These are phyloP conservation scores for Muscidifurax raptorellus DNA, from an alignment of 1,140 invertebrate genomes.

Conservation along the genomic window DNA sequence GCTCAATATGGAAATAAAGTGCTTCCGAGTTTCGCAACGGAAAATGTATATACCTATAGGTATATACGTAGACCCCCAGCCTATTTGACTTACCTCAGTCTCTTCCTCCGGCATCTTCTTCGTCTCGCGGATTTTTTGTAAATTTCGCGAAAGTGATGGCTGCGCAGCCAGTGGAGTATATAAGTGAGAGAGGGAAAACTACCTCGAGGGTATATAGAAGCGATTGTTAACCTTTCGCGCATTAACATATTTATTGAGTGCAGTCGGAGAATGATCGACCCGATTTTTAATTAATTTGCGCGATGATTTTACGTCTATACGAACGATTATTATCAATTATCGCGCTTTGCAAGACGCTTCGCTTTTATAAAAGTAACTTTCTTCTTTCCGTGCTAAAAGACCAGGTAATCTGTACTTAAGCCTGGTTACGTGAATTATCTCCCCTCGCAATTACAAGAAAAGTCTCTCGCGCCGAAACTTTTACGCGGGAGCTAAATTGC, in stretches of 20 bases:
- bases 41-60: slow-evolving; percentile 62
- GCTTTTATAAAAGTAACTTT: neutral
- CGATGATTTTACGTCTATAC: neutral
- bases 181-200: neutral
- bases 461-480: neutral
- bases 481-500: neutral
- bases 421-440: neutral
- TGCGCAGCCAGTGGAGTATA: neutral
- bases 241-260: slow-evolving; percentile 14
- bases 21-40: slow-evolving; percentile 65
- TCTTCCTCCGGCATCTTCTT: slow-evolving; percentile 43
- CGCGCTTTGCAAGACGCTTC: no score
- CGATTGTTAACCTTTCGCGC: neutral
- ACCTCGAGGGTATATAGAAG: neutral
- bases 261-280: neutral
- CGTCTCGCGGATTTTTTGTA: slow-evolving; percentile 38
- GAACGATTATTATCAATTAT: neutral
- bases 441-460: neutral
- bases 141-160: slow-evolving; percentile 2
- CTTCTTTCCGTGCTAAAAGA: neutral
- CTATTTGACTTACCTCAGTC: slow-evolving; percentile 39
- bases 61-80: slow-evolving; percentile 47
- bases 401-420: neutral
- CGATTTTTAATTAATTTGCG: neutral
- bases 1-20: slow-evolving; percentile 70